Percentiles rank a stretch among this genome's conserved stretches.
These are phyloP conservation scores for Calliscelio sp. DNA, from an alignment of 2,888 invertebrate genomes.

Conservation along the genomic window DNA sequence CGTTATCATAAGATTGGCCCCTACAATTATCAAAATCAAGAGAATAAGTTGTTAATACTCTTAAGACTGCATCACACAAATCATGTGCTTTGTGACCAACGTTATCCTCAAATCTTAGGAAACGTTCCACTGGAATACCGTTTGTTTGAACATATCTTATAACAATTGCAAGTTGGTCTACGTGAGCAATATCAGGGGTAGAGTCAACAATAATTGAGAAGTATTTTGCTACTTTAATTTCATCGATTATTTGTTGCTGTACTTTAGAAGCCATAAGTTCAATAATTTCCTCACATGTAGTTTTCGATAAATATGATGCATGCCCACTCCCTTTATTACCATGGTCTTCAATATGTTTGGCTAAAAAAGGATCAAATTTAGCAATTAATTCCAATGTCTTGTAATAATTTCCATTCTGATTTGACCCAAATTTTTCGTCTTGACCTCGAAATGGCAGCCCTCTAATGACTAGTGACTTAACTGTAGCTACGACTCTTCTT, in stretches of 20 bases:
- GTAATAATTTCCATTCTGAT: slow-evolving; percentile 78
- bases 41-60: no score
- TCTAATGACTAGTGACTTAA: slow-evolving; percentile 72
- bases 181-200: slow-evolving; percentile 73
- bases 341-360: slow-evolving; percentile 31
- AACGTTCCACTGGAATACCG: slow-evolving; percentile 30
- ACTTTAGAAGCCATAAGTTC: slow-evolving; percentile 77
- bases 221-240: slow-evolving; percentile 70
- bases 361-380: slow-evolving; percentile 72
- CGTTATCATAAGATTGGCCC: no score
- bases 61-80: no score
- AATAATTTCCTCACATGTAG: slow-evolving; percentile 80
- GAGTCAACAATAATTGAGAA: slow-evolving; percentile 77
- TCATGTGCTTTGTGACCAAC: no score
- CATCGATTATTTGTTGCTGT: slow-evolving; percentile 44
- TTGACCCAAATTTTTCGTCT: slow-evolving; percentile 74
- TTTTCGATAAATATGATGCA: slow-evolving; percentile 63
- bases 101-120: slow-evolving; percentile 33
- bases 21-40: no score
- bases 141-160: slow-evolving; percentile 41
- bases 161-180: slow-evolving; percentile 70
- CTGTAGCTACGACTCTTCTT: slow-evolving; percentile 73
- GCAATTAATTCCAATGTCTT: slow-evolving; percentile 78
- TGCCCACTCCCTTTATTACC: slow-evolving; percentile 44
- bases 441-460: slow-evolving; percentile 75